Conservation (phyloP, 2,888 invertebrate genomes). For the Nemotelus pantherinus region DNA sequence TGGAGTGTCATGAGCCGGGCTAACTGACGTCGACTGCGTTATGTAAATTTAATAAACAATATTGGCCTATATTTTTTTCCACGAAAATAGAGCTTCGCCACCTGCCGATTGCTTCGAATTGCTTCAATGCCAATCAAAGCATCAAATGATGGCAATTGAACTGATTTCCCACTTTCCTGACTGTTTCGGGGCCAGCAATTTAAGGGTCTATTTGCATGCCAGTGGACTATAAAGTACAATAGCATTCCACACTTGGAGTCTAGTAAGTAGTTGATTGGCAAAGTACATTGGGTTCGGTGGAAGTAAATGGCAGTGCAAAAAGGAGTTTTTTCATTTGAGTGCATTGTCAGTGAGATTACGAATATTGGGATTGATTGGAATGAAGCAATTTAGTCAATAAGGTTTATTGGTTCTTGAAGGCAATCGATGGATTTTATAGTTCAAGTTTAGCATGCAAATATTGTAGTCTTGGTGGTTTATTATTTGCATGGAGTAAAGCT, state of each 20-base stretch:
- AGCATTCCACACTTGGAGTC: conserved; percentile 8
- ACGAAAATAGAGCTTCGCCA: background rate
- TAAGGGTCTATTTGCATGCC: conserved; percentile 33
- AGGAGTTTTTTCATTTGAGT: conserved; percentile 8
- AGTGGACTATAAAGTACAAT: conserved; percentile 17
- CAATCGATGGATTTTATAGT: conserved; percentile 9
- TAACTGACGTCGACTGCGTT: too few relatives aligned
- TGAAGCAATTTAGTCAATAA: too few relatives aligned
- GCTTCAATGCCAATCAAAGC: conserved; percentile 41
- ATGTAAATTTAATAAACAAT: too few relatives aligned
- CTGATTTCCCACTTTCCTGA: conserved; percentile 23
- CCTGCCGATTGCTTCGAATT: background rate
- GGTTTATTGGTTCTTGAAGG: conserved; percentile 13
- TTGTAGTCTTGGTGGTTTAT: background rate
- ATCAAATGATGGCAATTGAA: conserved; percentile 37
- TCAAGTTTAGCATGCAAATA: conserved; percentile 26
- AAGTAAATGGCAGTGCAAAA: conserved; percentile 29
- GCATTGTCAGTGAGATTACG: background rate
- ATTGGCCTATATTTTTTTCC: background rate
- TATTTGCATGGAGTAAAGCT: too few relatives aligned
- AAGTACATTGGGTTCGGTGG: too few relatives aligned
- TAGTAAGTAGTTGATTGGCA: background rate
- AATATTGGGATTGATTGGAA: too few relatives aligned
- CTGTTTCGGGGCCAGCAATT: conserved; percentile 11
- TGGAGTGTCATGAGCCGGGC: too few relatives aligned